These are phyloP conservation scores for Cossypha polioptera DNA, from an alignment of 2,797 vertebrate genomes.

Conservation along the genomic window DNA sequence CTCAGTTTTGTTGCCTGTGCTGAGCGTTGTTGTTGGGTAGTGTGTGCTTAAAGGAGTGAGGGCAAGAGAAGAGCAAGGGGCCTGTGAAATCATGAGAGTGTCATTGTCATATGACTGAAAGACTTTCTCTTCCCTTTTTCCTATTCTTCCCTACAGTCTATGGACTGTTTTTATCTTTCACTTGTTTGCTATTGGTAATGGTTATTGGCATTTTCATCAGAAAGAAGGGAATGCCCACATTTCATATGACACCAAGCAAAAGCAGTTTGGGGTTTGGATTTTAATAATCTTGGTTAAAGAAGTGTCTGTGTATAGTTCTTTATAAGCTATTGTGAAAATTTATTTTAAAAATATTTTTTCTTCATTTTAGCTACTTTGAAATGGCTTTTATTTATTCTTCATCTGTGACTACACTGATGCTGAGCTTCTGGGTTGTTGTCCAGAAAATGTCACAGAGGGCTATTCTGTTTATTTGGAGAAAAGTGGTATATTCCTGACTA, in stretches of 20 bases:
- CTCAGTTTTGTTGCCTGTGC: neutral
- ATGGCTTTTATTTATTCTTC: constrained; percentile 32
- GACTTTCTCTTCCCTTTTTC: neutral
- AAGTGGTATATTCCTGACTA: constrained; percentile 3
- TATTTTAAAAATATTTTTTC: neutral
- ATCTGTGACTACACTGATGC: neutral
- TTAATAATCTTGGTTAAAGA: neutral
- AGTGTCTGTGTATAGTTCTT: neutral
- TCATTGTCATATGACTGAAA: neutral
- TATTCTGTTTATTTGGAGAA: constrained; percentile 24
- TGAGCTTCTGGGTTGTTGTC: neutral
- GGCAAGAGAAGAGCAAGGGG: neutral
- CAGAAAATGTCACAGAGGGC: constrained; percentile 27
- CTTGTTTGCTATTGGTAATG: neutral
- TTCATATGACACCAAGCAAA: constrained; percentile 1
- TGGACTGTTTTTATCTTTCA: neutral
- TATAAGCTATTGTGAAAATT: neutral
- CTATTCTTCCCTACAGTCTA: neutral
- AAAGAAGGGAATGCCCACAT: neutral
- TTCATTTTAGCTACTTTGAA: neutral
- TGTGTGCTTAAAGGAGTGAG: neutral
- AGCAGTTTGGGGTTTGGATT: neutral
- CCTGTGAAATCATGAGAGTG: neutral
- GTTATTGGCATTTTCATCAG: neutral
- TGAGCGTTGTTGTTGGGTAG: neutral